Evolutionary conservation across 1,140 invertebrate genomes (phyloP).

Genomic region (Bradysia coprophila): DNA sequence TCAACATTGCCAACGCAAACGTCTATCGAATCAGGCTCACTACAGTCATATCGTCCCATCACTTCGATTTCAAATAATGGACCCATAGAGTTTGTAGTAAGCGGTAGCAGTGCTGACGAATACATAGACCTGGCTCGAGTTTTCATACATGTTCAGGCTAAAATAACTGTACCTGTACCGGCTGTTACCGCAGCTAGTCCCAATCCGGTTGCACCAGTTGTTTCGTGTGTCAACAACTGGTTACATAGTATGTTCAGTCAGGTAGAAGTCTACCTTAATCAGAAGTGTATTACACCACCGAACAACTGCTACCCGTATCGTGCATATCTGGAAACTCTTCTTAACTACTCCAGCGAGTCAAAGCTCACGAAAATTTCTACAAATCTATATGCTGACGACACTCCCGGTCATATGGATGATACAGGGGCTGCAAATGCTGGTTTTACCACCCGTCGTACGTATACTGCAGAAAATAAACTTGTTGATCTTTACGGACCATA

Average conservation of each 20-base stretch:
- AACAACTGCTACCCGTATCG: neutral
- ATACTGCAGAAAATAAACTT: neutral
- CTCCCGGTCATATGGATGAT: neutral
- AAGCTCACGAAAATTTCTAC: neutral
- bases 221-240: too few relatives aligned
- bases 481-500: neutral
- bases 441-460: neutral
- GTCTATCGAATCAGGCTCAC: neutral
- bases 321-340: neutral
- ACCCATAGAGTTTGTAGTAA: neutral
- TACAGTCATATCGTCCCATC: neutral
- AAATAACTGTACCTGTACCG: neutral
- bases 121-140: neutral
- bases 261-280: neutral
- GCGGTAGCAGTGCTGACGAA: neutral
- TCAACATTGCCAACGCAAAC: neutral
- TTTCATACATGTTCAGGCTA: neutral
- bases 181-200: neutral
- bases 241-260: neutral
- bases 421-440: neutral
- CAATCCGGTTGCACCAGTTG: neutral
- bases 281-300: neutral
- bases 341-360: neutral
- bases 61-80: too few relatives aligned
- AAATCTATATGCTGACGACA: neutral